Conservation (phyloP, 2,113 vertebrate genomes). For the Zosterops pallidus region DNA sequence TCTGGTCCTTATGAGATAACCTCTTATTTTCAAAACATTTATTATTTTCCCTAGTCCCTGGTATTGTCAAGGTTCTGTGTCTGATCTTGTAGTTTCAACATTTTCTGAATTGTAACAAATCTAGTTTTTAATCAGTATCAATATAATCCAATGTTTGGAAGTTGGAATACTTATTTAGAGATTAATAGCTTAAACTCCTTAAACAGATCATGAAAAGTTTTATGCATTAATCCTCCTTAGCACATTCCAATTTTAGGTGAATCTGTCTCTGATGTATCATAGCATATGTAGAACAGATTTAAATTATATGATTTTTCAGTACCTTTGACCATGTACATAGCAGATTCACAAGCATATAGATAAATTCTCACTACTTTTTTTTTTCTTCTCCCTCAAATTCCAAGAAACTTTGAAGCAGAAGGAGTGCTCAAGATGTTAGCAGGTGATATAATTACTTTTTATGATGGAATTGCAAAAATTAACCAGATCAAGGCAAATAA, state of each 20-base stretch:
- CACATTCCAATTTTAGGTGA: slow-evolving; percentile 13
- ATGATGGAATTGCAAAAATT: neutral
- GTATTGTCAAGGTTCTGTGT: neutral
- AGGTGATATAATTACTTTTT: neutral
- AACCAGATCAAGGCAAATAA: neutral
- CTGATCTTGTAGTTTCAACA: neutral
- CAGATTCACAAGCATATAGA: neutral
- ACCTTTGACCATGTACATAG: neutral
- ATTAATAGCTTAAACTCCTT: slow-evolving; percentile 30
- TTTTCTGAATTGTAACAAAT: neutral
- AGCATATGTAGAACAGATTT: neutral
- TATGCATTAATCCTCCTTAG: slow-evolving; percentile 14
- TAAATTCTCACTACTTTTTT: neutral
- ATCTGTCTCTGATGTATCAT: neutral
- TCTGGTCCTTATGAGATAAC: neutral
- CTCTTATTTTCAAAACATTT: neutral
- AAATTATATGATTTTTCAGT: neutral
- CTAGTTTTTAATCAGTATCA: neutral
- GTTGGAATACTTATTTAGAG: neutral
- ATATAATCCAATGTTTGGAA: neutral
- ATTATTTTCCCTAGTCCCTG: neutral
- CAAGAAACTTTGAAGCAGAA: neutral
- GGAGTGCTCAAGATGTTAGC: neutral
- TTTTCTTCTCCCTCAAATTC: neutral
- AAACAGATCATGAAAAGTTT: slow-evolving; percentile 13